Evolutionary conservation across 2,113 vertebrate genomes (phyloP).

Genomic region (Promerops cafer): DNA sequence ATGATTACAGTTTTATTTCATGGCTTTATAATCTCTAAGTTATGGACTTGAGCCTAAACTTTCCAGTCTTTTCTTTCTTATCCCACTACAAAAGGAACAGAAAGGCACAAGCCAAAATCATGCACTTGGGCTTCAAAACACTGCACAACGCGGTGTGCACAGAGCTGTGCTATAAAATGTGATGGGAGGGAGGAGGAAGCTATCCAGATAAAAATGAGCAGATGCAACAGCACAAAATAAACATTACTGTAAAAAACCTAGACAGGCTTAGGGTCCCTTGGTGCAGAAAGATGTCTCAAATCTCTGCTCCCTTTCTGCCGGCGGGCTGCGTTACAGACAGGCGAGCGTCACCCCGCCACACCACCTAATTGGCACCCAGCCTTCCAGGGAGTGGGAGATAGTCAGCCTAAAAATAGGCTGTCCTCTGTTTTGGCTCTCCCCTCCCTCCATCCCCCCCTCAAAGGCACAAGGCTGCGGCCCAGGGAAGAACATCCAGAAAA

Average conservation of each 20-base stretch:
- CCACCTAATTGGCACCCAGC: conserved; percentile 29
- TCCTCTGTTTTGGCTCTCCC: background rate
- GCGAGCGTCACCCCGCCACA: background rate
- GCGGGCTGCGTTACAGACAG: background rate
- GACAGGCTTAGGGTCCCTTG: background rate
- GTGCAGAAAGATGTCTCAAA: background rate
- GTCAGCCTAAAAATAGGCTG: conserved; percentile 48
- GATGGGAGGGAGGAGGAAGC: background rate
- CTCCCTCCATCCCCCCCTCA: background rate
- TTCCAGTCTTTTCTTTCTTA: background rate
- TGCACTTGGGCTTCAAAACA: background rate
- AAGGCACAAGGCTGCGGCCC: background rate
- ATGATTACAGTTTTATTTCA: background rate
- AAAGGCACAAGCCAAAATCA: background rate
- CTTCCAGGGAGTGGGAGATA: conserved; percentile 55
- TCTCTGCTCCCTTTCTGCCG: background rate
- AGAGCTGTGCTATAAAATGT: background rate
- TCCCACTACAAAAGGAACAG: background rate
- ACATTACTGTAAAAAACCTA: background rate
- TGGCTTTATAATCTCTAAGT: background rate
- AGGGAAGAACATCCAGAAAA: background rate
- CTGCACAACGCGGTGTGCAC: accelerated
- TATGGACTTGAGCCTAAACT: background rate
- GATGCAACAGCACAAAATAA: background rate
- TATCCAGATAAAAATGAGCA: background rate